Base-by-base conservation (phyloP, 2,797 vertebrate species). In the Catamblyrhynchus diadema region DNA sequence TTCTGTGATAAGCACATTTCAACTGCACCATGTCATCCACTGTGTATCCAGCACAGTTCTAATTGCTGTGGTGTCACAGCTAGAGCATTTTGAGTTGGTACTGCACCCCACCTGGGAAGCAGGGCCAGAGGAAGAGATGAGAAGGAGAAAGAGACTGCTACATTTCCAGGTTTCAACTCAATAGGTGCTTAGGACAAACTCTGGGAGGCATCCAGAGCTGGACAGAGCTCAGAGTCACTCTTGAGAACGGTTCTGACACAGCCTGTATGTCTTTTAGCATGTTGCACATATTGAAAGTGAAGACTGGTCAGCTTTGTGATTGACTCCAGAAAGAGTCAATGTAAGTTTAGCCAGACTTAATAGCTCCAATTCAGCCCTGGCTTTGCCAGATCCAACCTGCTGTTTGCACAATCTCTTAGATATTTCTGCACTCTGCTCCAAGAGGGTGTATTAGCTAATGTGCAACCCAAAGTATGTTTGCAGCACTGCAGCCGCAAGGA, bases 361-460 rank as follows among this genome's bases (percentile, higher is more conserved):
- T 82, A 96, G 89, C 64, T 89, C 60, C 45, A 70, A 50, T 37
- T 94, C 56, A 74, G 57, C 42, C 79, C 65, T 54, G 61, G 28
- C 28, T 94, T 78, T 96, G 93, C 94, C 93, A 95, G 95, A 87
- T 32, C 78, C 79, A 83, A 81, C 89, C 89, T 93, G 65, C 35
- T 0, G 6, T 90, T 95, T 96, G 88, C 91, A 95, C 93, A 96
- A 74, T 61, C 89, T 47, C 85, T 91, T 71, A 93, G 93, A 85
- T 93, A 94, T 96, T 96, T 95, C 79, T 95, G 61, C 79, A 57
- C 89, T 95, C 79, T 64, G 80, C 85, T 95, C 94, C 94, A 94
- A 94, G 65, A 90, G 87, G 79, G 74, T 81, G 65, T 93, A 90
- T 88, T 88, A 94, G 69, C 85, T 93, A 81, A 95, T 83, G 72